Base-by-base conservation (phyloP, 2,113 vertebrate species). In the Dasyprocta punctata region DNA sequence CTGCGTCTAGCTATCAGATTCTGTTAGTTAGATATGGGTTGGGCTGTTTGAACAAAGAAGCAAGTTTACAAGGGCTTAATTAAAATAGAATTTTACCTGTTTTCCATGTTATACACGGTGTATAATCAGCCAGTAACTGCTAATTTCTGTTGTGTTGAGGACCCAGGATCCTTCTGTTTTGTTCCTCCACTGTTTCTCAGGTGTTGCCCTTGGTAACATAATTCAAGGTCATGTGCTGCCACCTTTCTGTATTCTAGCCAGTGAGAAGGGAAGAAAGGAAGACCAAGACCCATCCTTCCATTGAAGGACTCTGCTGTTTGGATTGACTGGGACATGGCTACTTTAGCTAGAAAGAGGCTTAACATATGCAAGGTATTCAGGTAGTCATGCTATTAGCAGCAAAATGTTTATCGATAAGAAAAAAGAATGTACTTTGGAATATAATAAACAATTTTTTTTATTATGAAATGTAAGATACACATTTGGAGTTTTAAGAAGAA, bases 401-500 rank as follows among this genome's bases (percentile, higher is more conserved):
- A 69, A 93, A 52, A 54, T 1, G 8, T 20, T 81, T 47, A 80
- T 82, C 63, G 58, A 58, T 69, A 38, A 93, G 52, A 26, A 60
- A 61, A 89, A 90, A 52, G 41, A 88, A 38, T 84, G 63, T 33
- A 54, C 75, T 87, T 80, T 80, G 41, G 81, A 63, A 0, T 94
- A 33, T 4, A 1, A 11, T 90, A 83, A 90, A 61, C 13, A 95
- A 33, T 81, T 16, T 54, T n/a, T 88, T 67, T 30, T 78, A 9
- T 38, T 49, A 93, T 16, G 92, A 86, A 93, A 84, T 16, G 11
- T 67, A 87, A 49, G 52, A 49, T 30, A 12, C 4, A 11, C 7
- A 82, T 81, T 94, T 89, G 65, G 44, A 89, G 89, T 54, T 86
- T 95, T 44, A 96, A 89, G 24, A 65, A 41, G 28, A 85, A 36